Evolutionary conservation across 2,888 invertebrate genomes (phyloP), one percentile per base, ranked within the genome.

Genomic region (Yponomeuta evonymella): DNA sequence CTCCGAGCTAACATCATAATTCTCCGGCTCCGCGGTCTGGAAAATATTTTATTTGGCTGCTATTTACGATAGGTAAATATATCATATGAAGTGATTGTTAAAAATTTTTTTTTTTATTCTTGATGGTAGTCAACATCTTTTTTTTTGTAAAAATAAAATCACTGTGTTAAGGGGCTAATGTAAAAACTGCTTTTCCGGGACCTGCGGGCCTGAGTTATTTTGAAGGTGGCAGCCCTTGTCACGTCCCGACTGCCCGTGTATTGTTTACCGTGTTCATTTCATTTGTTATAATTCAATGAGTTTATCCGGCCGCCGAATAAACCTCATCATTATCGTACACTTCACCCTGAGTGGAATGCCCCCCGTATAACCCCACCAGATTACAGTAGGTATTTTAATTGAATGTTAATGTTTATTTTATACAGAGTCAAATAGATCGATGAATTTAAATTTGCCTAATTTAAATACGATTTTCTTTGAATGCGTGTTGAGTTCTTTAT

Each of bases 231-330:
- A 9, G n/a, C 63, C 63, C 30, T 36, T 36, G 10, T 81, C 78
- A 85, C 81, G 88, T 90, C 88, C 87, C 89, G 88, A 90, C 87
- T 85, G 83, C 81, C 74, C 77, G 80, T 81, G 81, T 85, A 88
- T 88, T 90, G 89, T 90, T 88, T 88, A 85, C 84, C 82, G 84
- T 85, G 88, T 89, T 89, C 88, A 90, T 91, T 89, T 87, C 87
- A 89, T 89, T 88, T 88, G 87, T 87, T 82, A 81, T 84, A 80
- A 82, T 81, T 80, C 80, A 76, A 76, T 77, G 81, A 79, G 86
- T 85, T 88, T 87, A 69, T 65, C 64, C 23, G 82, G 81, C 83
- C 85, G 4, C 63, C 73, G 78, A 76, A 76, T 78, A 86, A 88
- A 89, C 86, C 84, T 81, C 79, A 81, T 81, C 85, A 82, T 84